phyloP scores from a whole-genome alignment of 2,888 invertebrate genomes.

The Cosmopolites sordidus region DNA sequence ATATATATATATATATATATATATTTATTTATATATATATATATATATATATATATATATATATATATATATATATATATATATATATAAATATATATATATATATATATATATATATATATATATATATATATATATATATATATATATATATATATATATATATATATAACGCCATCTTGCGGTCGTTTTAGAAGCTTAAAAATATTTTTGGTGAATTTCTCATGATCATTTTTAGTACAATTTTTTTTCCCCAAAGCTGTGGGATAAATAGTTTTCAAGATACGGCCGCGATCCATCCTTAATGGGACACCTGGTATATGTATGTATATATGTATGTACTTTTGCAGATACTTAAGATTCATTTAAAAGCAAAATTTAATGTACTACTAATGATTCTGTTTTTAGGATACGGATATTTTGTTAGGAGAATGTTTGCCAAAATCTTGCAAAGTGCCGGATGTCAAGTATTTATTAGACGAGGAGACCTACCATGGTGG shows the following conservation, averaged over 20 bases:
- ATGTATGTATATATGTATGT: slow-evolving; percentile 6
- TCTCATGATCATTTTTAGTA: too few species aligned
- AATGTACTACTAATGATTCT: not conserved
- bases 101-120: not conserved
- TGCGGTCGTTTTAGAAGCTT: too few species aligned
- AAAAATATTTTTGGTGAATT: too few species aligned
- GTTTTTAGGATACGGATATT: slow-evolving; percentile 59
- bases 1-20: too few species aligned
- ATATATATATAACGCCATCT: not conserved
- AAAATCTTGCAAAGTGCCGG: slow-evolving; percentile 57
- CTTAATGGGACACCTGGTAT: too few species aligned
- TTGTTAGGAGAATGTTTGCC: slow-evolving; percentile 75
- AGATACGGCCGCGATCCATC: too few species aligned
- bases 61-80: too few species aligned
- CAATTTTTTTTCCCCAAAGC: too few species aligned
- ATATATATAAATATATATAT: not conserved
- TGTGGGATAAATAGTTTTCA: too few species aligned
- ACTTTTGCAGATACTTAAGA: not conserved
- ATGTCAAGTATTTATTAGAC: slow-evolving; percentile 50
- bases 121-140: not conserved
- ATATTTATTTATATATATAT: too few species aligned
- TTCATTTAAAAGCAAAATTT: not conserved
- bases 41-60: too few species aligned
- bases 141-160: not conserved
- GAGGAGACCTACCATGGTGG: slow-evolving; percentile 42